These are phyloP conservation scores for Nymphalis urticae DNA, from an alignment of 2,888 invertebrate genomes.

Conservation along the genomic window DNA sequence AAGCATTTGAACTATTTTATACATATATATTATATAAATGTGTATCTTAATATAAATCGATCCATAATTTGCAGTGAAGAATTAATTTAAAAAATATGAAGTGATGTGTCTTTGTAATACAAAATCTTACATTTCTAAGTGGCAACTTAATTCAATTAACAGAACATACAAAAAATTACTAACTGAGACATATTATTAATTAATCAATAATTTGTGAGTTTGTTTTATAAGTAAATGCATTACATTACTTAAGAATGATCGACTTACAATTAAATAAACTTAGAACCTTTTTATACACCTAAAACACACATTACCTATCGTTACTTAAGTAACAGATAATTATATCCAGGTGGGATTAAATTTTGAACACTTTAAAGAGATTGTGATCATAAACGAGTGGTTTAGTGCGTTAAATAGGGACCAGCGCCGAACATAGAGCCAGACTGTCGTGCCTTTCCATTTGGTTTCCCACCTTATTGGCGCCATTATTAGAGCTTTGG, in stretches of 20 bases:
- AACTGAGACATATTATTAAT: constrained; percentile 16
- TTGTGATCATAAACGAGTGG: neutral
- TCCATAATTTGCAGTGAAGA: constrained; percentile 7
- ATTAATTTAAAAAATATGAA: constrained; percentile 19
- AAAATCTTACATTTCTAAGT: constrained; percentile 30
- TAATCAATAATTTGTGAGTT: constrained; percentile 18
- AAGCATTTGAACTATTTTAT: constrained; percentile 1
- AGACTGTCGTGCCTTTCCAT: too few relatives aligned
- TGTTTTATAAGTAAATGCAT: constrained; percentile 30
- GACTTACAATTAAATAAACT: neutral
- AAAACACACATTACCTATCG: neutral
- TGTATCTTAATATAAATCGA: neutral
- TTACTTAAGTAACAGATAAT: constrained; percentile 11
- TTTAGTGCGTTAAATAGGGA: constrained; percentile 2
- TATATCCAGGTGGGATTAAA: constrained; percentile 45
- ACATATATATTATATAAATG: too few relatives aligned
- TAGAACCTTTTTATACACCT: constrained; percentile 10
- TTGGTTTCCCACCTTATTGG: too few relatives aligned
- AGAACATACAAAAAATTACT: constrained; percentile 16
- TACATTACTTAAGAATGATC: constrained; percentile 12
- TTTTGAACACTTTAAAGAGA: constrained; percentile 35
- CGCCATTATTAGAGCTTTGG: too few relatives aligned
- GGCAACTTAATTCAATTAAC: constrained; percentile 27
- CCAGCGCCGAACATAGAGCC: too few relatives aligned
- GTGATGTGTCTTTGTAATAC: constrained; percentile 34